phyloP scores from a whole-genome alignment of 2,888 invertebrate species.

The Rhagonycha fulva region DNA sequence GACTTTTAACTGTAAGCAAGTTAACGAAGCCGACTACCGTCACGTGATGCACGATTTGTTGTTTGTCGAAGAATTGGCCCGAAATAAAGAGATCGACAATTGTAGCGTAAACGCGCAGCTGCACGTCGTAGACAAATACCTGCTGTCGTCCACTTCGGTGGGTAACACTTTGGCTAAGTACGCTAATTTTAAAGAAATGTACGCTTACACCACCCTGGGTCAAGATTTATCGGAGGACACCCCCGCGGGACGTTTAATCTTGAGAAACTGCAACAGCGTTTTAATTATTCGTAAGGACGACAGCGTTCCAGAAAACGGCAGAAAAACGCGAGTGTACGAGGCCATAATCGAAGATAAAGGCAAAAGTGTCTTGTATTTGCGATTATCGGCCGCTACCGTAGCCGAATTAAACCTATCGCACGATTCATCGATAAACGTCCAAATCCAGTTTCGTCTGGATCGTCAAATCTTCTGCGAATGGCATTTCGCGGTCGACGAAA shows the following conservation, averaged over 20 bases:
- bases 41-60: slow-evolving; percentile 76
- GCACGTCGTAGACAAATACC: slow-evolving; percentile 67
- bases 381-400: slow-evolving; percentile 70
- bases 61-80: slow-evolving; percentile 77
- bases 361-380: slow-evolving; percentile 75
- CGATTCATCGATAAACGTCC: slow-evolving; percentile 67
- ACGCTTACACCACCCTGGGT: slow-evolving; percentile 71
- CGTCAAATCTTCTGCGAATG: slow-evolving; percentile 82
- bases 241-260: slow-evolving; percentile 75
- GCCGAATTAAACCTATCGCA: slow-evolving; percentile 62
- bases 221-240: slow-evolving; percentile 82
- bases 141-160: slow-evolving; percentile 69
- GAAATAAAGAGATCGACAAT: slow-evolving; percentile 69
- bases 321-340: slow-evolving; percentile 67
- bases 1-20: slow-evolving; percentile 64
- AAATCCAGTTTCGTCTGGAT: slow-evolving; percentile 82
- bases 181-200: slow-evolving; percentile 75
- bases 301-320: slow-evolving; percentile 11
- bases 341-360: slow-evolving; percentile 76
- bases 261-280: slow-evolving; percentile 76
- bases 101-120: slow-evolving; percentile 70
- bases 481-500: slow-evolving; percentile 80
- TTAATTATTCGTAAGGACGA: slow-evolving; percentile 54
- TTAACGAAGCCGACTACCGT: slow-evolving; percentile 72
- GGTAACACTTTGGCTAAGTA: slow-evolving; percentile 76